phyloP scores from a whole-genome alignment of 1,140 invertebrate species.

The Diorhabda elongata region DNA sequence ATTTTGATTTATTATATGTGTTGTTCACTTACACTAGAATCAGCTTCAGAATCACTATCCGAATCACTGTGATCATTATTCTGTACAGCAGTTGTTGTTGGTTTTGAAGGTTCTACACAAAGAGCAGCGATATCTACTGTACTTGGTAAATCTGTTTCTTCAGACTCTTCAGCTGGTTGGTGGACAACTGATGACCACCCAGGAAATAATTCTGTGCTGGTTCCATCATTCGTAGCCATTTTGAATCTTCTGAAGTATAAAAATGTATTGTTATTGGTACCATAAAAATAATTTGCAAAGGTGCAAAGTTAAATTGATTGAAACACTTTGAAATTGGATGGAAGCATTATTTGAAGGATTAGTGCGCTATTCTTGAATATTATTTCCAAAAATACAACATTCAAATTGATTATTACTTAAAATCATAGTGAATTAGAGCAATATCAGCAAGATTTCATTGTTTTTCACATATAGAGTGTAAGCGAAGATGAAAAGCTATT shows the following conservation, averaged over 20 bases:
- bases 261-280: slow-evolving; percentile 9
- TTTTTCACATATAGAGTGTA: no score
- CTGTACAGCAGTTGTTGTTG: slow-evolving; percentile 22
- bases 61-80: slow-evolving; percentile 36
- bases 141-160: slow-evolving; percentile 57
- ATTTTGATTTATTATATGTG: no score
- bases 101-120: slow-evolving; percentile 37
- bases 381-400: no score
- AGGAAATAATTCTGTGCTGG: slow-evolving; percentile 43
- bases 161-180: slow-evolving; percentile 58
- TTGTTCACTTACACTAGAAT: slow-evolving; percentile 46
- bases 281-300: neutral
- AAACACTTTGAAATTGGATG: slow-evolving; percentile 1
- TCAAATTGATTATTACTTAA: no score
- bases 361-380: no score
- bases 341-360: no score
- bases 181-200: slow-evolving; percentile 61
- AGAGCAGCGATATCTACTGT: slow-evolving; percentile 62
- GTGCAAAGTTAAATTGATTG: neutral
- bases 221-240: slow-evolving; percentile 45
- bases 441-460: no score
- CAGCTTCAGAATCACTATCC: slow-evolving; percentile 46
- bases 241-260: slow-evolving; percentile 19
- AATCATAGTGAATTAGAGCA: no score
- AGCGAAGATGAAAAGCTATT: no score